Percentiles rank a stretch among this genome's conserved stretches.
Evolutionary conservation across 2,113 vertebrate species (phyloP).

Genomic region (Lethenteron reissneri): DNA sequence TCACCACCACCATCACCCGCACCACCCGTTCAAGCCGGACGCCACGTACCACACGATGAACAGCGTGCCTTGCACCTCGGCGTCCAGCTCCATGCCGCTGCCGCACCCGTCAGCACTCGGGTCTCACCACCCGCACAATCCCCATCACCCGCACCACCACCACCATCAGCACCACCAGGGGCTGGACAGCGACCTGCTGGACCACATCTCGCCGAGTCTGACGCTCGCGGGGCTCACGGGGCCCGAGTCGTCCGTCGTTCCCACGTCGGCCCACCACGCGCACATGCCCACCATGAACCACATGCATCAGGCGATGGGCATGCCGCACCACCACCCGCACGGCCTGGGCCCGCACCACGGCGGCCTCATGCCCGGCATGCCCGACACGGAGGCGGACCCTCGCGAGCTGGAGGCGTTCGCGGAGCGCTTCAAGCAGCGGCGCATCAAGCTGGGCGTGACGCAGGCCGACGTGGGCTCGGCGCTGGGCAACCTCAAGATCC

Average conservation of each 20-base stretch:
- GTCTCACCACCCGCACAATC: constrained; percentile 51
- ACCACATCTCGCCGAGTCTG: constrained; percentile 60
- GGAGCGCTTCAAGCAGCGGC: constrained; percentile 64
- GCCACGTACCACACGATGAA: constrained; percentile 87
- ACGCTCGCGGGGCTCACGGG: constrained; percentile 55
- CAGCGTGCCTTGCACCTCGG: constrained; percentile 59
- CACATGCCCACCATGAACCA: constrained; percentile 85
- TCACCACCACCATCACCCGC: constrained; percentile 89
- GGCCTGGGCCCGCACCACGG: constrained; percentile 36
- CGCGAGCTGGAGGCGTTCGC: constrained; percentile 72
- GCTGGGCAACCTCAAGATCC: constrained; percentile 71
- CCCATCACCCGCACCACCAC: constrained; percentile 52
- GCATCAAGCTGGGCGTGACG: constrained; percentile 72
- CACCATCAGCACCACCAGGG: constrained; percentile 52
- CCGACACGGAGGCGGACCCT: constrained; percentile 54
- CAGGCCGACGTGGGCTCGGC: constrained; percentile 68
- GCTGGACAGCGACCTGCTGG: constrained; percentile 55
- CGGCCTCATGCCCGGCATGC: constrained; percentile 17
- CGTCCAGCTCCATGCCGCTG: constrained; percentile 50
- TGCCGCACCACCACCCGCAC: constrained; percentile 72
- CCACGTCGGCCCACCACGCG: constrained; percentile 42
- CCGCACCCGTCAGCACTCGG: constrained; percentile 62
- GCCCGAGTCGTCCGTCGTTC: constrained; percentile 45
- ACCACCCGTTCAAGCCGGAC: constrained; percentile 79
- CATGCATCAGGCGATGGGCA: constrained; percentile 92